These are phyloP conservation scores for Drosophila yakuba DNA, from an alignment of 1,140 invertebrate species.

Conservation along the genomic window DNA sequence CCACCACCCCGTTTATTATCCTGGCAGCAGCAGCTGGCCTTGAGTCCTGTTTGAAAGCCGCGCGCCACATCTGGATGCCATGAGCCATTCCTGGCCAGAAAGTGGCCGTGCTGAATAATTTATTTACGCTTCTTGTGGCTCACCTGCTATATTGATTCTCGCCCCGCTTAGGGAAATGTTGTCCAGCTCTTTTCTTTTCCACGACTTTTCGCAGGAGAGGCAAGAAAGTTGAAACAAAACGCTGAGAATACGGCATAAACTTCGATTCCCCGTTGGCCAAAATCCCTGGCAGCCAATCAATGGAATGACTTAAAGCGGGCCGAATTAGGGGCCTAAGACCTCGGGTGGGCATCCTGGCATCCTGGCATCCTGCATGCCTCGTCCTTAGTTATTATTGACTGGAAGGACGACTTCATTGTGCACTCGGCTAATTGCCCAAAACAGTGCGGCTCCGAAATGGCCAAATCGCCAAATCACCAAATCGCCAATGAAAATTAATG, in stretches of 20 bases:
- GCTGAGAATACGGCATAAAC: conserved; percentile 6
- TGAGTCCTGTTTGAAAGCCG: conserved; percentile 15
- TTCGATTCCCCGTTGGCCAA: conserved; percentile 30
- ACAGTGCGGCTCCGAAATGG: conserved; percentile 28
- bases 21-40: conserved; percentile 3
- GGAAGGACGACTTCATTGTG: neutral
- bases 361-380: neutral
- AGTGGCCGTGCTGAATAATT: conserved; percentile 31
- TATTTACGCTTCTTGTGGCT: conserved; percentile 15
- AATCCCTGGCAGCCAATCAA: conserved; percentile 42
- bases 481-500: conserved; percentile 42
- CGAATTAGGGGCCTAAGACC: conserved; percentile 21
- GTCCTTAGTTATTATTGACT: conserved; percentile 23
- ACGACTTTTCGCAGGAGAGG: neutral
- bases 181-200: neutral
- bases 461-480: conserved; percentile 34
- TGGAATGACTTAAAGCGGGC: conserved; percentile 27
- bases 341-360: neutral
- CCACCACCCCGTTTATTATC: neutral
- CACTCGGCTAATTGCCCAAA: conserved; percentile 31
- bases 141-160: neutral
- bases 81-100: neutral
- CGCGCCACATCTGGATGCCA: neutral
- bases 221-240: neutral
- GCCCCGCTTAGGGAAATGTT: neutral